phyloP scores from a whole-genome alignment of 30 jellyfish, hydroid and myxozoan genomes.

The Aurelia sp. region DNA sequence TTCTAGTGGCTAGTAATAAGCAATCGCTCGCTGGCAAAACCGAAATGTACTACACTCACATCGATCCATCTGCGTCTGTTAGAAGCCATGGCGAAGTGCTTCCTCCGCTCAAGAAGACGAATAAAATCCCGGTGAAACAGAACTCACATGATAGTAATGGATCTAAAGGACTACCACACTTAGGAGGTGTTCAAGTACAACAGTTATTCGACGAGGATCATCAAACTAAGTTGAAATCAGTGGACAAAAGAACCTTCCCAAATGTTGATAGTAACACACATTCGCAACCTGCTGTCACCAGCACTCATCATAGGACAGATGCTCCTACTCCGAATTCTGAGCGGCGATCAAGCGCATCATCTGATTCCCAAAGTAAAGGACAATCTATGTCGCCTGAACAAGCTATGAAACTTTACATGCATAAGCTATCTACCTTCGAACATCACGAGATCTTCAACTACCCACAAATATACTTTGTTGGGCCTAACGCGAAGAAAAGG shows the following conservation, averaged over 20 bases:
- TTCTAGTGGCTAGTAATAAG: constrained; percentile 74
- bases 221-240: constrained; percentile 74
- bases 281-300: constrained; percentile 48
- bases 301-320: constrained; percentile 53
- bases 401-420: constrained; percentile 94
- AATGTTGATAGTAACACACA: constrained; percentile 66
- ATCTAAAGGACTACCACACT: constrained; percentile 79
- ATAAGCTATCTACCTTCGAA: constrained; percentile 91
- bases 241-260: constrained; percentile 80
- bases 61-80: constrained; percentile 73
- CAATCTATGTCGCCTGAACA: constrained; percentile 91
- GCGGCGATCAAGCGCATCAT: constrained; percentile 91
- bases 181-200: constrained; percentile 93
- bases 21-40: constrained; percentile 69
- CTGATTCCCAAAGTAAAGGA: constrained; percentile 90
- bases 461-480: constrained; percentile 93
- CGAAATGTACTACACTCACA: constrained; percentile 74
- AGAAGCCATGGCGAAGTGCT: constrained; percentile 95
- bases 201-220: constrained; percentile 87
- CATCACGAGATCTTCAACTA: constrained; percentile 94
- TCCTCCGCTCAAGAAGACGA: constrained; percentile 92
- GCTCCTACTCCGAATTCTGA: constrained; percentile 78
- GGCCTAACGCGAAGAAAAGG: constrained; percentile 96
- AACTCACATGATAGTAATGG: constrained; percentile 79
- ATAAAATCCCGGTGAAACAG: constrained; percentile 78